Evolutionary conservation across 2,797 vertebrate genomes (phyloP), one percentile per base, ranked within the genome.

Genomic region (Cercopithecus neglectus): DNA sequence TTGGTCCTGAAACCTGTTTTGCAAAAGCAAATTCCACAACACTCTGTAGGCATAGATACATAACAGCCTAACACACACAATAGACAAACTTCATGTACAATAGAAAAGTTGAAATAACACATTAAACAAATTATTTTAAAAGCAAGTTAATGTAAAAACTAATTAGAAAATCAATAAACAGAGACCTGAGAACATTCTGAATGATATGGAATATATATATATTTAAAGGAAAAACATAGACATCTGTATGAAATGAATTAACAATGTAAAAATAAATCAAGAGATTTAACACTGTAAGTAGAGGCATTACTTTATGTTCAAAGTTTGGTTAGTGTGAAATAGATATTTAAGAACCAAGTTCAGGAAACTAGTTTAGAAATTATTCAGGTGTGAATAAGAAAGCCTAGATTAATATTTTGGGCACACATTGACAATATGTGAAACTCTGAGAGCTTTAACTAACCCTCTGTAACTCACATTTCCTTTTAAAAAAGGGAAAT

Each of bases 121-220:
- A 84, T 26, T 79, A 79, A 89, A 41, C 39, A 70, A 81, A 75
- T 81, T 76, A 50, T 75, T 81, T 90, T 21, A n/a, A 64, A 81
- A 80, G 13, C 74, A 21, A 89, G 30, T 24, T 9, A 64, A n/a
- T 48, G 59, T 39, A 80, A n/a, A 67, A 74, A 12, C 5, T 22
- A 36, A 55, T 70, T 48, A 80, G 30, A 17, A 59, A 53, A 41
- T 10, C 33, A 88, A 7, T 76, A 44, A 75, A 22, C 7, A 78
- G 48, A 67, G 72, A 44, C 5, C 2, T 3, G 8, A 46, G 44
- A 55, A 76, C 7, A 76, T 46, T 39, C 6, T 76, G 48, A 53
- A 61, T 21, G 22, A 75, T 67, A 78, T 64, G 3, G 87, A 89
- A 79, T 17, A n/a, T 3, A 53, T 53, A 86, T 41, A 50, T 41